Conservation (phyloP, 2,888 invertebrate species). For the Petrophora chlorosata region DNA sequence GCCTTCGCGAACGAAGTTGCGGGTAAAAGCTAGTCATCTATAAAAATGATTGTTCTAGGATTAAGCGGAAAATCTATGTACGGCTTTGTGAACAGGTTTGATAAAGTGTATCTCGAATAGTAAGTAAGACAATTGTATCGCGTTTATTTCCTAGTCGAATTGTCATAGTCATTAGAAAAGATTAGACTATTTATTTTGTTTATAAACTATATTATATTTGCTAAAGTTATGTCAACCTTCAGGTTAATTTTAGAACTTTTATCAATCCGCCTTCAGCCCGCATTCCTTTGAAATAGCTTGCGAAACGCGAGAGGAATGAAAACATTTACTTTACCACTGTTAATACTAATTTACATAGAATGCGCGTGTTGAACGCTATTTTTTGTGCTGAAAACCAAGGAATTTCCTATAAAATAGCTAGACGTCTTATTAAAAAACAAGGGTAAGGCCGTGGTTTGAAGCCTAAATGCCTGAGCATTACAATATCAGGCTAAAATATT, state of each 20-base stretch:
- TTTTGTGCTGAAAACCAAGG: slow-evolving; percentile 3
- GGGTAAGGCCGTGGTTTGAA: neutral
- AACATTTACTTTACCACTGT: neutral
- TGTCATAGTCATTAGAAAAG: neutral
- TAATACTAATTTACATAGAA: slow-evolving; percentile 15
- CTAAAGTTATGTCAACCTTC: slow-evolving; percentile 5
- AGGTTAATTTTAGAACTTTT: slow-evolving; percentile 6
- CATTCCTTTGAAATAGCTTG: slow-evolving; percentile 13
- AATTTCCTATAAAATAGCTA: slow-evolving; percentile 5
- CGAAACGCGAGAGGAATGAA: slow-evolving; percentile 13
- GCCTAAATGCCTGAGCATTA: neutral
- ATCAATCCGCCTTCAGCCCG: slow-evolving; percentile 2
- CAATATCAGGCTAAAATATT: neutral
- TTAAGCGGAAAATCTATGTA: too few relatives aligned
- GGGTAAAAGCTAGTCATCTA: too few relatives aligned
- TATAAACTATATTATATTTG: neutral
- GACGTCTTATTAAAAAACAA: slow-evolving; percentile 2
- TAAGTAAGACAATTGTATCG: too few relatives aligned
- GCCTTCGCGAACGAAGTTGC: too few relatives aligned
- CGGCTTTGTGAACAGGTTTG: too few relatives aligned
- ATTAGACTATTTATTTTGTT: neutral
- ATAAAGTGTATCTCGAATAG: too few relatives aligned
- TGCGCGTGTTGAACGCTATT: slow-evolving; percentile 5
- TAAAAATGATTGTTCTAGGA: too few relatives aligned
- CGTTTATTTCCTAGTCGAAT: too few relatives aligned